Conservation (phyloP, 2,113 vertebrate genomes). For the Empidonax traillii region DNA sequence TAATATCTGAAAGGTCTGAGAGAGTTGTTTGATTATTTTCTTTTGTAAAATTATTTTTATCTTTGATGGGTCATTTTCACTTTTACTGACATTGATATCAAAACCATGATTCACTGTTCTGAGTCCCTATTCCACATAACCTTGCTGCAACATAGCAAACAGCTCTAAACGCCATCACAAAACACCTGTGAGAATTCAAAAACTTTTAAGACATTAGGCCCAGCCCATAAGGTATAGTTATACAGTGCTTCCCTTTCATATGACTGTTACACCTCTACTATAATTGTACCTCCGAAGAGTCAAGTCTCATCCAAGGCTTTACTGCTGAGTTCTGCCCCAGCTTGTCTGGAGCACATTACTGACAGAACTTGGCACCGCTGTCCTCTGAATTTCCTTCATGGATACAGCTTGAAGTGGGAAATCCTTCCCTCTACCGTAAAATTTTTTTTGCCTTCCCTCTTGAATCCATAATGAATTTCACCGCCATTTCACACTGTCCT, state of each 20-base stretch:
- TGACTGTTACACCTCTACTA: background rate
- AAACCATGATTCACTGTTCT: background rate
- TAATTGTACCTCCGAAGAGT: background rate
- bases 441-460: background rate
- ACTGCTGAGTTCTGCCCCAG: background rate
- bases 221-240: background rate
- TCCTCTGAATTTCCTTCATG: background rate
- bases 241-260: background rate
- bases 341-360: background rate
- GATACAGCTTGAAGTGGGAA: background rate
- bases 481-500: background rate
- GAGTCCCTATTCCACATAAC: background rate
- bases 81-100: background rate
- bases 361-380: background rate
- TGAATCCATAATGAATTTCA: constrained; percentile 19
- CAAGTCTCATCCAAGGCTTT: background rate
- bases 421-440: background rate
- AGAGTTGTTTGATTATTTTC: background rate
- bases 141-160: background rate
- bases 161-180: background rate
- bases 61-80: background rate
- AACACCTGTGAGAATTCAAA: background rate
- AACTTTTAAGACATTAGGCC: background rate
- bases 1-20: background rate
- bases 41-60: background rate